phyloP scores from a whole-genome alignment of 2,797 vertebrate genomes.

The Lophius americanus region DNA sequence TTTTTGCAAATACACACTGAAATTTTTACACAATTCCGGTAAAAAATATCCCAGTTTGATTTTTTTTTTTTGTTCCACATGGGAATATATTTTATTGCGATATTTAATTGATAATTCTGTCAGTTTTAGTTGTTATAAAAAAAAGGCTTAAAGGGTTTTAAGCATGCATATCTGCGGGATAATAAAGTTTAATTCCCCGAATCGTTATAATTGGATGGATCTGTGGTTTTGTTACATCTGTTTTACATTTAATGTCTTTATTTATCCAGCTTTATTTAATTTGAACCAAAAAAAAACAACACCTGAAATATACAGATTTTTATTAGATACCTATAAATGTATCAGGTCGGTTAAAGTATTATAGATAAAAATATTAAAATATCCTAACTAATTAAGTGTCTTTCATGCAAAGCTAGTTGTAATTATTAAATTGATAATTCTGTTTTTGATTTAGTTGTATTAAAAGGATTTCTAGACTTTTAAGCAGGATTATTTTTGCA shows the following conservation, averaged over 20 bases:
- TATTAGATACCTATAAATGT: too few relatives aligned
- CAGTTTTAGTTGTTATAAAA: background rate
- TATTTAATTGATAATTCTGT: background rate
- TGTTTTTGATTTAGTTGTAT: background rate
- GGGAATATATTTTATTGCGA: background rate
- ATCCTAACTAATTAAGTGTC: too few relatives aligned
- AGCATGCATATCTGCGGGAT: background rate
- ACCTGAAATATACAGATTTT: too few relatives aligned
- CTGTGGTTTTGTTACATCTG: background rate
- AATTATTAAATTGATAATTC: background rate
- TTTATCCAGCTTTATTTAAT: background rate
- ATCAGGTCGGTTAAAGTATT: too few relatives aligned
- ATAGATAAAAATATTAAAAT: too few relatives aligned
- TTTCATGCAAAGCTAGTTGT: too few relatives aligned
- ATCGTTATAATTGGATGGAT: background rate
- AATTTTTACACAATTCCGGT: too few relatives aligned
- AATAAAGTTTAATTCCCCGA: background rate
- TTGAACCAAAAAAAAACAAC: background rate
- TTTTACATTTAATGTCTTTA: background rate
- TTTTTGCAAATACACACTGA: too few relatives aligned
- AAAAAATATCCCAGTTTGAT: too few relatives aligned
- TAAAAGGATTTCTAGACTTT: background rate
- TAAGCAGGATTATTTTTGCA: background rate
- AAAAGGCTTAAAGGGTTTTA: background rate
- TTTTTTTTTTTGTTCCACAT: background rate